Percentiles rank a stretch among this genome's conserved stretches.
These are phyloP conservation scores for Austrolebias charrua DNA, from an alignment of 2,797 vertebrate genomes.

Conservation along the genomic window DNA sequence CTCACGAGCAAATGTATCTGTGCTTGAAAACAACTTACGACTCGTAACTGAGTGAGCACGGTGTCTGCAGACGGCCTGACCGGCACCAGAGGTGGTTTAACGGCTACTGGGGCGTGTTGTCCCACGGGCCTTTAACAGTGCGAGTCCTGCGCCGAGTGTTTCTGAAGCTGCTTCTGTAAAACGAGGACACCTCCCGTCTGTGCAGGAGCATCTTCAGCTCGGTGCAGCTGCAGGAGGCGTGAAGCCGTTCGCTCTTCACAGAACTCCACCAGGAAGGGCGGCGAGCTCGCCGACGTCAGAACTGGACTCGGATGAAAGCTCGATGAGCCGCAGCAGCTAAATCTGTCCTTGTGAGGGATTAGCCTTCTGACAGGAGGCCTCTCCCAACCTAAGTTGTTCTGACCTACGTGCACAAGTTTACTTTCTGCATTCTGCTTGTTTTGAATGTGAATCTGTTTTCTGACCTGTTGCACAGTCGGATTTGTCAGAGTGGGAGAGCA, in stretches of 20 bases:
- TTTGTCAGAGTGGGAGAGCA: conserved; percentile 58
- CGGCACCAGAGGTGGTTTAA: conserved; percentile 52
- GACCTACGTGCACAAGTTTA: conserved; percentile 41
- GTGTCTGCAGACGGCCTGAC: conserved; percentile 44
- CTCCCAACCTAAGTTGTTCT: conserved; percentile 51
- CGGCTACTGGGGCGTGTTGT: conserved; percentile 53
- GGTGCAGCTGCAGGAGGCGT: conserved; percentile 41
- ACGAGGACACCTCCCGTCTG: conserved; percentile 25
- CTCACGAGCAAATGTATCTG: conserved; percentile 52
- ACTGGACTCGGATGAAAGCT: conserved; percentile 64
- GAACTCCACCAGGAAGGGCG: conserved; percentile 39
- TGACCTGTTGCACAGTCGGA: conserved; percentile 41
- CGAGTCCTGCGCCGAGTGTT: conserved; percentile 43
- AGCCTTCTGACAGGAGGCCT: conserved; percentile 59
- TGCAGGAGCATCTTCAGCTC: conserved; percentile 5
- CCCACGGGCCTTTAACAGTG: conserved; percentile 49
- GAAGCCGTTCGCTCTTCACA: conserved; percentile 55
- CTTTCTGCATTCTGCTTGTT: conserved; percentile 29
- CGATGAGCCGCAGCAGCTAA: conserved; percentile 47
- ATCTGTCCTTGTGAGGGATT: conserved; percentile 64
- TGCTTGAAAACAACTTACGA: conserved; percentile 63
- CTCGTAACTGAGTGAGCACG: conserved; percentile 63
- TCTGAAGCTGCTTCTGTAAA: conserved; percentile 1
- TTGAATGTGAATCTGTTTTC: conserved; percentile 33
- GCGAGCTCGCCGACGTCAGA: conserved; percentile 44